Conservation (phyloP, 2,113 vertebrate species). For the Pipa parva region DNA sequence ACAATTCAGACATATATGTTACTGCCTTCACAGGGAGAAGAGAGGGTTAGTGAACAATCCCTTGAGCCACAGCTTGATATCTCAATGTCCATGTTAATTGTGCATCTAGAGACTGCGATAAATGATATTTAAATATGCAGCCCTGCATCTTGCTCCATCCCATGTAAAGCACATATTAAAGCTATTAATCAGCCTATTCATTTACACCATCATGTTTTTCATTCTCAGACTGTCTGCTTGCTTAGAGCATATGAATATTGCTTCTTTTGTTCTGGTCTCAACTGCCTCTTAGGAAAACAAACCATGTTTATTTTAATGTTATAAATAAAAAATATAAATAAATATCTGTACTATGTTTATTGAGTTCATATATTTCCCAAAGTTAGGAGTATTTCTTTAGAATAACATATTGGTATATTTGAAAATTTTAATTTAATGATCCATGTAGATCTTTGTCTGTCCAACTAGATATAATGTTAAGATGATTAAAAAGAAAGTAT, state of each 20-base stretch:
- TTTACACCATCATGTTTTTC: background rate
- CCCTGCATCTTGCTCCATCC: background rate
- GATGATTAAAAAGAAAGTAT: no score
- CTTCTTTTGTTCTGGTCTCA: background rate
- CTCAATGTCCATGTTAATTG: background rate
- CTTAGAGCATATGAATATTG: background rate
- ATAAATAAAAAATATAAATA: no score
- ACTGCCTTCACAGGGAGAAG: conserved; percentile 24
- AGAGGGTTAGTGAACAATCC: conserved; percentile 21
- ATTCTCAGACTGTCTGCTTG: background rate
- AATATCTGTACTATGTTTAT: no score
- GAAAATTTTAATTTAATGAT: no score
- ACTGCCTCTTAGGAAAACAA: background rate
- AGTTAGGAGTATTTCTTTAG: no score
- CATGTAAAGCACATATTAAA: background rate
- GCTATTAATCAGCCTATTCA: background rate
- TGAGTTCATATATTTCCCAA: no score
- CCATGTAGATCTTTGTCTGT: no score
- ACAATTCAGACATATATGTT: background rate
- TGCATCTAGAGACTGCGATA: background rate
- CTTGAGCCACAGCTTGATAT: accelerated
- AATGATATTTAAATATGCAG: background rate
- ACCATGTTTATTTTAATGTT: no score
- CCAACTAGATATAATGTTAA: no score
- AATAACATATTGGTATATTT: no score